A percentile compares a stretch with the other conserved stretches of the same genome.
Conservation (phyloP, 2,797 vertebrate species). For the Falco rusticolus region DNA sequence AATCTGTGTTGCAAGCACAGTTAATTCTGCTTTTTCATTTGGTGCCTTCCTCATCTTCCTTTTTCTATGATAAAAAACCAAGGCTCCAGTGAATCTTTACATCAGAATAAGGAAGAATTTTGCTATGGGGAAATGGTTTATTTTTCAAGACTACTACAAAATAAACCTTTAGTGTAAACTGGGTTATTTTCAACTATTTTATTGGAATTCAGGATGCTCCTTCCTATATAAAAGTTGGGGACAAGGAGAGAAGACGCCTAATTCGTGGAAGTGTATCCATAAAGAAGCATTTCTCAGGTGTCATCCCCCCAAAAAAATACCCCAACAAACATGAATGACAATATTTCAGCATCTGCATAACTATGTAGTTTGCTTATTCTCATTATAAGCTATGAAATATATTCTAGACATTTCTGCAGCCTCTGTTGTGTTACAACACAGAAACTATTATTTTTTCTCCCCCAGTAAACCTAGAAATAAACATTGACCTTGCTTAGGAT, state of each 20-base stretch:
- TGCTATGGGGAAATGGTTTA: background rate
- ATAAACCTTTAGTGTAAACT: background rate
- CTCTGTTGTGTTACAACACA: background rate
- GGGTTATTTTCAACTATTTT: background rate
- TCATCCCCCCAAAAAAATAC: background rate
- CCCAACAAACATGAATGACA: background rate
- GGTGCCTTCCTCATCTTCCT: background rate
- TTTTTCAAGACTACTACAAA: background rate
- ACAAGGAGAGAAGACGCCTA: background rate
- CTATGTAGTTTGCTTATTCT: background rate
- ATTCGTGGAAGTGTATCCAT: background rate
- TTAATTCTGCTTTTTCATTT: background rate
- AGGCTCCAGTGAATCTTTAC: background rate
- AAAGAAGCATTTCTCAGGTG: background rate
- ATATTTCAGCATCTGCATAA: background rate
- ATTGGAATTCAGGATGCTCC: background rate
- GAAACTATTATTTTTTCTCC: background rate
- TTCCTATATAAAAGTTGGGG: background rate
- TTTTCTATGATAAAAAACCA: background rate
- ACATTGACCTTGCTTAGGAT: background rate
- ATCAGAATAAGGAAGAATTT: background rate
- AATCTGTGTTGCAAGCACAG: background rate
- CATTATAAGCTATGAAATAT: background rate
- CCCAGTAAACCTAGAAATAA: background rate
- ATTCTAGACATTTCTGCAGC: background rate